phyloP scores from a whole-genome alignment of 2,797 vertebrate genomes.

The Amblyraja radiata region DNA sequence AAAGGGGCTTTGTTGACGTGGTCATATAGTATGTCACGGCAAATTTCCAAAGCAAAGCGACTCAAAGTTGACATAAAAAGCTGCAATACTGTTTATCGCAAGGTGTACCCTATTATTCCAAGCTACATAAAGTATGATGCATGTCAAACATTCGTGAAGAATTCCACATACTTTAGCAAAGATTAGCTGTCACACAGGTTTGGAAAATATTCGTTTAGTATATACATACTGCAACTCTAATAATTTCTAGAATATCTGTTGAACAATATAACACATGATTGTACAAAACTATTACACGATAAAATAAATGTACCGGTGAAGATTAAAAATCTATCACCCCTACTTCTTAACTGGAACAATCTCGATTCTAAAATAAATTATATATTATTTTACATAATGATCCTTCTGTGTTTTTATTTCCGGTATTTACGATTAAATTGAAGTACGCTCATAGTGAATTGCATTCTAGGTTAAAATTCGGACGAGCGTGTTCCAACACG shows the following conservation, averaged over 20 bases:
- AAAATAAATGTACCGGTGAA: not conserved
- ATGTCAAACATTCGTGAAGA: not conserved
- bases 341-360: not conserved
- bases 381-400: not conserved
- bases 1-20: not conserved
- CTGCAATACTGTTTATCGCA: not conserved
- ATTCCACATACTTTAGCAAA: not conserved
- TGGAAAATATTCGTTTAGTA: not conserved
- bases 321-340: not conserved
- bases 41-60: not conserved
- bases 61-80: not conserved
- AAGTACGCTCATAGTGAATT: not conserved
- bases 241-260: not conserved
- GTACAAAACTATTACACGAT: not conserved
- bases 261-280: not conserved
- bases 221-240: not conserved
- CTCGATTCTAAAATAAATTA: not conserved
- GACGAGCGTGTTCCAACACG: not conserved
- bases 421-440: not conserved
- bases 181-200: not conserved
- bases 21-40: not conserved
- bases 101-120: not conserved
- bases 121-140: not conserved
- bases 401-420: not conserved
- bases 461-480: not conserved